These are phyloP conservation scores for Microcaecilia unicolor DNA, from an alignment of 2,797 vertebrate species.

Conservation along the genomic window DNA sequence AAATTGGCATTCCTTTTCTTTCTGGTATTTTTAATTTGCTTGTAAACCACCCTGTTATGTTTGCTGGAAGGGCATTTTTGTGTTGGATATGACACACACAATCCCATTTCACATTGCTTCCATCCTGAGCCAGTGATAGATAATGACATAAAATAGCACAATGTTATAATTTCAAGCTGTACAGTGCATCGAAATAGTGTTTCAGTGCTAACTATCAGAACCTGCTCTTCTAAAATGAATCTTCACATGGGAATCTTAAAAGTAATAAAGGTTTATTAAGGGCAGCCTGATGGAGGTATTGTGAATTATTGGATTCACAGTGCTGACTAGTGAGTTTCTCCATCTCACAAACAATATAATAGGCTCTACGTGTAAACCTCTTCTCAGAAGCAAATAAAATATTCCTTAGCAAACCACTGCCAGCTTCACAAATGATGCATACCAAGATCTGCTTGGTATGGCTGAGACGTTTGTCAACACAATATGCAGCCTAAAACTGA, in stretches of 20 bases:
- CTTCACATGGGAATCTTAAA: slow-evolving; percentile 28
- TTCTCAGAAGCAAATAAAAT: no score
- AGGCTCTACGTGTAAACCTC: neutral
- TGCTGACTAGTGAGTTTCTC: slow-evolving; percentile 4
- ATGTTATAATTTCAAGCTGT: slow-evolving; percentile 15
- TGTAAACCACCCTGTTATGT: no score
- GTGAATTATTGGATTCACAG: slow-evolving; percentile 13
- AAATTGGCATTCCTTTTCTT: no score
- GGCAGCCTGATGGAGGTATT: slow-evolving; percentile 25
- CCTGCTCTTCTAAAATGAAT: slow-evolving; percentile 11
- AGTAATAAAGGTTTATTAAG: slow-evolving; percentile 23
- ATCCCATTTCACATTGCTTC: neutral
- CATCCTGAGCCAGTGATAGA: slow-evolving; percentile 5
- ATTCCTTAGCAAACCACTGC: no score
- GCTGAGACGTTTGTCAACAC: slow-evolving; percentile 5
- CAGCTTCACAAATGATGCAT: neutral
- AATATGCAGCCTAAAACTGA: slow-evolving; percentile 5
- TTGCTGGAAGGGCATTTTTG: no score
- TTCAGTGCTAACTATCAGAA: slow-evolving; percentile 30
- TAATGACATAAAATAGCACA: slow-evolving; percentile 14
- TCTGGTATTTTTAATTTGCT: no score
- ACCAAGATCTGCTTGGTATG: neutral
- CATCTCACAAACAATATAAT: slow-evolving; percentile 1
- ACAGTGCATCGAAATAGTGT: slow-evolving; percentile 1
- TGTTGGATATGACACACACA: neutral